Conservation (phyloP, 2,888 invertebrate species). For the Chrysolina oricalcia region DNA sequence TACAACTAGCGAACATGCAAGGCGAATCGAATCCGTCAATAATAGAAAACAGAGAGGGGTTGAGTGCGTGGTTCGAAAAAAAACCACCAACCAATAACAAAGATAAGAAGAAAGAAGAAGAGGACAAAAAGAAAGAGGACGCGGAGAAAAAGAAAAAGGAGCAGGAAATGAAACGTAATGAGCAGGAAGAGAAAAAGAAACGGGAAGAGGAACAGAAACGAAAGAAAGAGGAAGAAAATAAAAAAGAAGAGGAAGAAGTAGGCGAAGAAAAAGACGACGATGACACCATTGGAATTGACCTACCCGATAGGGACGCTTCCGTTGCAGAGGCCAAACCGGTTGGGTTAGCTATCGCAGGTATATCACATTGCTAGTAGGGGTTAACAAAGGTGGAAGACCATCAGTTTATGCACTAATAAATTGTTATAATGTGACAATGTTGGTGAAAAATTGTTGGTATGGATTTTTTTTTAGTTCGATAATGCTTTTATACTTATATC, state of each 20-base stretch:
- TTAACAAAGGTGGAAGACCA: too few species aligned
- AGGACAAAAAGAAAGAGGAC: slow-evolving; percentile 59
- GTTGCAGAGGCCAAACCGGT: slow-evolving; percentile 86
- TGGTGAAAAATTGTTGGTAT: too few species aligned
- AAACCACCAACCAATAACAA: slow-evolving; percentile 52
- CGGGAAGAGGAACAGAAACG: slow-evolving; percentile 55
- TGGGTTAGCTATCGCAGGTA: slow-evolving; percentile 73
- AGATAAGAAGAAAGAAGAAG: slow-evolving; percentile 51
- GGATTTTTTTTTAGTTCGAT: too few species aligned
- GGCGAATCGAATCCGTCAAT: slow-evolving; percentile 59
- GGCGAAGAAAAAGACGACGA: slow-evolving; percentile 68
- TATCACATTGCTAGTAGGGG: too few species aligned
- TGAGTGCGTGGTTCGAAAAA: slow-evolving; percentile 67
- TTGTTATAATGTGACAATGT: too few species aligned
- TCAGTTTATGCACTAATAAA: too few species aligned
- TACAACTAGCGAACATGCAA: slow-evolving; percentile 65
- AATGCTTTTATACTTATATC: too few species aligned
- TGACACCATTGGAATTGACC: slow-evolving; percentile 72
- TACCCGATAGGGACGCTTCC: slow-evolving; percentile 76
- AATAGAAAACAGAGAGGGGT: slow-evolving; percentile 62
- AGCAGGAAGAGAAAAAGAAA: slow-evolving; percentile 55
- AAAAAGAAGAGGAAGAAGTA: slow-evolving; percentile 59
- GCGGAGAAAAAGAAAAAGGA: slow-evolving; percentile 49
- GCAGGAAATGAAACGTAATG: slow-evolving; percentile 57
- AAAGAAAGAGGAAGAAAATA: slow-evolving; percentile 60